Evolutionary conservation across 1,140 invertebrate species (phyloP).

Genomic region (Pseudomyrmex pallidus): DNA sequence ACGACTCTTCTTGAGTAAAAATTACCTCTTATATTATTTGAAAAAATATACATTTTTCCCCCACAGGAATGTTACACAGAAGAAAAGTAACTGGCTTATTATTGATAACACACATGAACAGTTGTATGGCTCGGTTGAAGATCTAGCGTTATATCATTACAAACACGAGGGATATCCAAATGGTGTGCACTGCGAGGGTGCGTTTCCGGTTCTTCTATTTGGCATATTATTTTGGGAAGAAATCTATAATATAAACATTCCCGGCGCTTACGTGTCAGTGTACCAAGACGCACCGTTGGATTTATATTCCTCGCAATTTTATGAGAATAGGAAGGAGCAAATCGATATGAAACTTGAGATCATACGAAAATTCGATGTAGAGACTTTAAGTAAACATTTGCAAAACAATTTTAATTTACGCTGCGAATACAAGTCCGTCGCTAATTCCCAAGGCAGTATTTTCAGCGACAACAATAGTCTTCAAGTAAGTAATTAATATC

Average conservation of each 20-base stretch:
- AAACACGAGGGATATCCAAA: slow-evolving; percentile 65
- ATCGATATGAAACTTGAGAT: slow-evolving; percentile 86
- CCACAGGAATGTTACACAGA: slow-evolving; percentile 57
- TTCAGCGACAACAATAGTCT: slow-evolving; percentile 31
- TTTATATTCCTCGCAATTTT: slow-evolving; percentile 88
- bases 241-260: slow-evolving; percentile 87
- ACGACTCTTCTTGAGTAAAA: neutral
- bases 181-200: slow-evolving; percentile 90
- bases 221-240: slow-evolving; percentile 92
- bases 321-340: slow-evolving; percentile 85
- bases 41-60: slow-evolving; percentile 39
- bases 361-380: slow-evolving; percentile 79
- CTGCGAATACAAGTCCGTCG: slow-evolving; percentile 38
- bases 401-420: slow-evolving; percentile 78
- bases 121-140: slow-evolving; percentile 76
- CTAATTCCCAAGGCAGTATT: slow-evolving; percentile 17
- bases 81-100: slow-evolving; percentile 78
- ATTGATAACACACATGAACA: slow-evolving; percentile 51
- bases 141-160: slow-evolving; percentile 77
- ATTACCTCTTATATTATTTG: neutral
- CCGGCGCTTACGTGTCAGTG: slow-evolving; percentile 88
- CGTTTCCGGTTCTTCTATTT: slow-evolving; percentile 88
- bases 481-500: slow-evolving; percentile 35
- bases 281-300: slow-evolving; percentile 90
- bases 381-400: slow-evolving; percentile 78